Base-by-base conservation (phyloP, 2,888 invertebrate species). In the Sialis fuliginosa region DNA sequence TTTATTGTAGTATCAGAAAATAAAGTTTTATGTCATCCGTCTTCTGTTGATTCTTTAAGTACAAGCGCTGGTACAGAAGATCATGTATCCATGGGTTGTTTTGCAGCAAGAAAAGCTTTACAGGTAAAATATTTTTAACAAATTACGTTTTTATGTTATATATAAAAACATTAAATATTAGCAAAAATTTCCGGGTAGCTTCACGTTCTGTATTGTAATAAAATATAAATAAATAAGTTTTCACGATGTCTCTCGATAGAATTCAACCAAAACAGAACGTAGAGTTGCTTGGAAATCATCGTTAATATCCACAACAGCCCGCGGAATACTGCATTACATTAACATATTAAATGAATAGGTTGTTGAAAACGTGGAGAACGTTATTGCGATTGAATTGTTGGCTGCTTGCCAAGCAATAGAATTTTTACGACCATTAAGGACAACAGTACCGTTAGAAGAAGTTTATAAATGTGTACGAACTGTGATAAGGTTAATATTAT, bases 51-150 rank as follows among this genome's bases (percentile, higher is more conserved):
- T 60, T 75, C 75, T 30, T 62, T 79, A 52, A 72, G 75, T 42
- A 80, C 79, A 1, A 75, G 74, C 54, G 78, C 75, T 22, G 77
- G 75, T 7, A 77, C 77, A 32, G 79, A 79, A 58, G 79, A 79
- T 59, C 79, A 80, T 59, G 79, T 79, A 39, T 76, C 76, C 7
- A 79, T 79, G 79, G 79, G 79, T 10, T 77, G 75, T 7, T 79
- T 73, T 58, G 63, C 78, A 1, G 78, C 79, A 2, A 59, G 79
- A 50, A 79, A 79, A 60, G 69, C 72, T 8, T 62, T 79, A 22
- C 66, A 63, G 52, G 71, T 76, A 30, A 62, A 68, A 37, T 32
- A n/a, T 43, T 10, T 9, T 6, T 12, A 43, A n/a, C 2, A 9
- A 35, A 35, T 10, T 8, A 37, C 2, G 6, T 37, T 37, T 7